These are phyloP conservation scores for Chrysotoxum bicinctum DNA, from an alignment of 2,888 invertebrate genomes.

Conservation along the genomic window DNA sequence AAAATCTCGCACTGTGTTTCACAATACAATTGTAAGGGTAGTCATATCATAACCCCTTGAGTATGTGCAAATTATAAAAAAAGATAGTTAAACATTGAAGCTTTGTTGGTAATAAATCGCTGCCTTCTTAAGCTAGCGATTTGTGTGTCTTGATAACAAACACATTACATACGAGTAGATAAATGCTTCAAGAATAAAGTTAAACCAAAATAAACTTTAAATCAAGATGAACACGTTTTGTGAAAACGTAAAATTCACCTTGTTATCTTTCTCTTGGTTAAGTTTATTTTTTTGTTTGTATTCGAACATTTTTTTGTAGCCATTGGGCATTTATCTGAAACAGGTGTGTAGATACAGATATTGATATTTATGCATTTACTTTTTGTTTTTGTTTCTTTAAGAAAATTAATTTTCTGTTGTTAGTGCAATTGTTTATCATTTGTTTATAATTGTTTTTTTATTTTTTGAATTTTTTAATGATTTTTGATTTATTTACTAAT, in stretches of 20 bases:
- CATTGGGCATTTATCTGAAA: slow-evolving; percentile 35
- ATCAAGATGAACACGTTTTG: not conserved
- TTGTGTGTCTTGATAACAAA: too few species aligned
- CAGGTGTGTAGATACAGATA: slow-evolving; percentile 51
- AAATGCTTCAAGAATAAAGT: not conserved
- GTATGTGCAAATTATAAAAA: too few species aligned
- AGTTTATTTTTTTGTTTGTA: not conserved
- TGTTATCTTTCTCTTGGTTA: not conserved
- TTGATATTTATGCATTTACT: slow-evolving; percentile 9
- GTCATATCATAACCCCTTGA: too few species aligned
- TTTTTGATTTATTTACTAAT: slow-evolving; percentile 50
- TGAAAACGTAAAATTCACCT: not conserved
- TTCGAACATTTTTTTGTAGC: not conserved
- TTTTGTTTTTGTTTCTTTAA: not conserved
- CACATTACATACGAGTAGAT: too few species aligned
- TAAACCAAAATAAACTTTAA: not conserved
- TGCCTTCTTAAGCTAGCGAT: too few species aligned
- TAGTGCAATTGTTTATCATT: slow-evolving; percentile 22
- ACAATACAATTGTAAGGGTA: too few species aligned
- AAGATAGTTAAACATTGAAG: too few species aligned
- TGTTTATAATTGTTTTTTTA: slow-evolving; percentile 20
- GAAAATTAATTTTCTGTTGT: slow-evolving; percentile 4
- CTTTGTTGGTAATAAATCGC: too few species aligned
- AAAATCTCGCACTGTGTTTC: too few species aligned
- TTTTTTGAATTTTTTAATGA: slow-evolving; percentile 22